phyloP scores from a whole-genome alignment of 1,140 invertebrate genomes.

The Wiebesia pumilae region DNA sequence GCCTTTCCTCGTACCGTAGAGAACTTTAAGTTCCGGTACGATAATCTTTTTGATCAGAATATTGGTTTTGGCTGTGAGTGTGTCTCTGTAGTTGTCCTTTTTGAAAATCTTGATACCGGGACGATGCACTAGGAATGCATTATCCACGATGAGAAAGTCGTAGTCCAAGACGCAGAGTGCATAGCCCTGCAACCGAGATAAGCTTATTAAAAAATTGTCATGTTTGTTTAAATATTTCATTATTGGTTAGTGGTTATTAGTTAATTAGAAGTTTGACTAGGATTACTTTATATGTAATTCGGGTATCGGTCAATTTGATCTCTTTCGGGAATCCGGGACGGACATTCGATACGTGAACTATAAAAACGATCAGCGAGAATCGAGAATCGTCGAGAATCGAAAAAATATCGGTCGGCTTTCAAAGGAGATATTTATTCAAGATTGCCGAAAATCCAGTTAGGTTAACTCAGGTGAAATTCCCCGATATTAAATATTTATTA shows the following conservation, averaged over 20 bases:
- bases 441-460: no score
- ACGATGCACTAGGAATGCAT: constrained; percentile 91
- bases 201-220: neutral
- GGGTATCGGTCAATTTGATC: neutral
- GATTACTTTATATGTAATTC: no score
- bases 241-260: no score
- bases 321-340: neutral
- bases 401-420: no score
- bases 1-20: constrained; percentile 86
- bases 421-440: no score
- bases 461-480: no score
- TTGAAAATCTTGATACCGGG: constrained; percentile 89
- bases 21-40: constrained; percentile 87
- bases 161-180: constrained; percentile 90
- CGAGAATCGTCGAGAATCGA: no score
- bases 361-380: neutral
- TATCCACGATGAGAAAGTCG: constrained; percentile 92
- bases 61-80: constrained; percentile 86
- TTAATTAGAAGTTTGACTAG: no score
- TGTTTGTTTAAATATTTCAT: neutral
- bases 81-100: constrained; percentile 84
- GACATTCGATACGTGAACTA: neutral
- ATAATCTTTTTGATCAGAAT: constrained; percentile 87
- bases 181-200: constrained; percentile 82
- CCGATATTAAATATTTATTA: no score